Evolutionary conservation across 64 coral and sea anemone genomes (phyloP).

Genomic region (Anthopleura sola): DNA sequence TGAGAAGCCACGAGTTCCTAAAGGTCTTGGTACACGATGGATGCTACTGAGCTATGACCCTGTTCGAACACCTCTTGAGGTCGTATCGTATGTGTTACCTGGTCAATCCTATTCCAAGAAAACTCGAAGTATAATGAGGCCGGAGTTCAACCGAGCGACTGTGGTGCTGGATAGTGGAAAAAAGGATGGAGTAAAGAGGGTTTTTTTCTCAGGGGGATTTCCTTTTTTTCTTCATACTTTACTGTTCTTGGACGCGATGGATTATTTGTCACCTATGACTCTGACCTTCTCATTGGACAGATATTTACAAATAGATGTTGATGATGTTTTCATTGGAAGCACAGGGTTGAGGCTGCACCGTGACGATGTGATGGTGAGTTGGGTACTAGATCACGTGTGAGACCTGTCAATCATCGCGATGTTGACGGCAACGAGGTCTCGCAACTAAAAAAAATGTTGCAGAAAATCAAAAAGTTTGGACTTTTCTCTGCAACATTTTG

Average conservation of each 20-base stretch:
- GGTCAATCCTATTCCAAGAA: background rate
- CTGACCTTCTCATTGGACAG: constrained; percentile 65
- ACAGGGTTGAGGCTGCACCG: constrained; percentile 77
- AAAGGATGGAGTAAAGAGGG: constrained; percentile 77
- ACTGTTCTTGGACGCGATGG: constrained; percentile 87
- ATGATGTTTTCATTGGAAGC: constrained; percentile 94
- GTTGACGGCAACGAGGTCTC: too few species aligned
- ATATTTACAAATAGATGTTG: constrained; percentile 90
- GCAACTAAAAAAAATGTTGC: too few species aligned
- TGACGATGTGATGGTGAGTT: constrained; percentile 78
- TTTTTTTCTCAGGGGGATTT: constrained; percentile 84
- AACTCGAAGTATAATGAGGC: background rate
- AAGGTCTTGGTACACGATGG: constrained; percentile 70
- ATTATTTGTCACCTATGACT: constrained; percentile 64
- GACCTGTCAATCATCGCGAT: background rate
- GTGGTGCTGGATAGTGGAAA: constrained; percentile 71
- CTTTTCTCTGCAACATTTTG: too few species aligned
- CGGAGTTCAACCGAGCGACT: constrained; percentile 31
- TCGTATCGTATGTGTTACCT: constrained; percentile 69
- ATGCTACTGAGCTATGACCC: constrained; percentile 61
- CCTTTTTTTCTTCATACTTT: constrained; percentile 93
- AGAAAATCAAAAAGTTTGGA: too few species aligned
- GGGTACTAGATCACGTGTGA: background rate
- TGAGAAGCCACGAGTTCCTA: constrained; percentile 39
- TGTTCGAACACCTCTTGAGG: constrained; percentile 56